Evolutionary conservation across 2,113 vertebrate genomes (phyloP).

Genomic region (Sterrhoptilus dennistouni): DNA sequence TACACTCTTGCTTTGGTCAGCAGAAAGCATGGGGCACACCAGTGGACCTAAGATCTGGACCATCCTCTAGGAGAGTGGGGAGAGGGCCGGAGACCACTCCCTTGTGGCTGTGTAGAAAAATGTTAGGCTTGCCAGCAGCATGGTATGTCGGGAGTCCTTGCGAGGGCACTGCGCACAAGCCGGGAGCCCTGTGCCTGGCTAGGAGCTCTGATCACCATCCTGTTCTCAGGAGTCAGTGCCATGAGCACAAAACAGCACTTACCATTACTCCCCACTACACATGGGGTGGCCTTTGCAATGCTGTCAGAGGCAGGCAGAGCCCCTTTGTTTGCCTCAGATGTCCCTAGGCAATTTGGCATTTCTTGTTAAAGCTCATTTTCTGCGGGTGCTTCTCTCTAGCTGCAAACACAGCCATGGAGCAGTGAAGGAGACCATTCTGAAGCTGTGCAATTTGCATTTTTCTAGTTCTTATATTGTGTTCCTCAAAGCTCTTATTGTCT

Average conservation of each 20-base stretch:
- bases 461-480: background rate
- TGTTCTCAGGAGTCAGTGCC: background rate
- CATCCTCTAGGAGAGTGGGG: background rate
- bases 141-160: rapidly evolving
- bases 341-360: background rate
- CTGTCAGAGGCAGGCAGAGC: background rate
- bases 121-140: background rate
- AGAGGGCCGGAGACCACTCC: background rate
- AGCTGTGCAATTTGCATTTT: background rate
- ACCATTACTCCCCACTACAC: background rate
- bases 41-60: background rate
- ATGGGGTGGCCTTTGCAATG: background rate
- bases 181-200: rapidly evolving
- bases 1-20: background rate
- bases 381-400: background rate
- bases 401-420: background rate
- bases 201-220: background rate
- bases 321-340: background rate
- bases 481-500: constrained; percentile 14
- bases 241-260: background rate
- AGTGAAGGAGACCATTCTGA: background rate
- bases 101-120: background rate
- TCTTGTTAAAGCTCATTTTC: background rate
- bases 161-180: rapidly evolving
- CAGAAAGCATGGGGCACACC: background rate